Evolutionary conservation across 2,888 invertebrate genomes (phyloP).

Genomic region (Agriopis marginaria): DNA sequence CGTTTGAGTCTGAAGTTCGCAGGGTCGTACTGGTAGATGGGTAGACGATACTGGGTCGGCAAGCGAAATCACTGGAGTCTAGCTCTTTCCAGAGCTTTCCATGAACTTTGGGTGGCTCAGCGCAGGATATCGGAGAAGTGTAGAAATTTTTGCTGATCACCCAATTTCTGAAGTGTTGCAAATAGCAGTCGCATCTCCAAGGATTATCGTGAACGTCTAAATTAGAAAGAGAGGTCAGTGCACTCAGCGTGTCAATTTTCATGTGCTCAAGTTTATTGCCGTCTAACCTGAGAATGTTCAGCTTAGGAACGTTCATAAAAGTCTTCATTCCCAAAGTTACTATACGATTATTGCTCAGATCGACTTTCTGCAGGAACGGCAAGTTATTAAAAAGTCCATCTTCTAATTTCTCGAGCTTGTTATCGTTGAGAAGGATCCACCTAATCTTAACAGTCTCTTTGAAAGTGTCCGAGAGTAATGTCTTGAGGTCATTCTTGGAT

Average conservation of each 20-base stretch:
- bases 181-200: conserved; percentile 95
- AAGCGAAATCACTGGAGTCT: conserved; percentile 92
- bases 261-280: conserved; percentile 91
- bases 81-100: conserved; percentile 91
- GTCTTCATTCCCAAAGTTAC: conserved; percentile 89
- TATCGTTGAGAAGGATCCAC: conserved; percentile 90
- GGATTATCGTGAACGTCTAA: conserved; percentile 93
- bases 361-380: conserved; percentile 90
- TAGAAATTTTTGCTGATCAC: conserved; percentile 90
- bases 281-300: conserved; percentile 90
- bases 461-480: conserved; percentile 90
- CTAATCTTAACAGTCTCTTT: conserved; percentile 90
- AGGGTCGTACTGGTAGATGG: conserved; percentile 87
- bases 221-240: conserved; percentile 89
- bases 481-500: conserved; percentile 90
- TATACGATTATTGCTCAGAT: conserved; percentile 91
- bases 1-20: conserved; percentile 88
- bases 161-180: conserved; percentile 93
- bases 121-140: conserved; percentile 91
- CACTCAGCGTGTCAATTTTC: conserved; percentile 88
- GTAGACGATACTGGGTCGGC: conserved; percentile 91
- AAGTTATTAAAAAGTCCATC: conserved; percentile 92
- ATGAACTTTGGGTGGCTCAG: conserved; percentile 89
- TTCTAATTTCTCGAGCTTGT: conserved; percentile 90
- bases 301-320: conserved; percentile 89